Evolutionary conservation across 1,140 invertebrate genomes (phyloP), one percentile per base, ranked within the genome.

Genomic region (Zaprionus inermis): DNA sequence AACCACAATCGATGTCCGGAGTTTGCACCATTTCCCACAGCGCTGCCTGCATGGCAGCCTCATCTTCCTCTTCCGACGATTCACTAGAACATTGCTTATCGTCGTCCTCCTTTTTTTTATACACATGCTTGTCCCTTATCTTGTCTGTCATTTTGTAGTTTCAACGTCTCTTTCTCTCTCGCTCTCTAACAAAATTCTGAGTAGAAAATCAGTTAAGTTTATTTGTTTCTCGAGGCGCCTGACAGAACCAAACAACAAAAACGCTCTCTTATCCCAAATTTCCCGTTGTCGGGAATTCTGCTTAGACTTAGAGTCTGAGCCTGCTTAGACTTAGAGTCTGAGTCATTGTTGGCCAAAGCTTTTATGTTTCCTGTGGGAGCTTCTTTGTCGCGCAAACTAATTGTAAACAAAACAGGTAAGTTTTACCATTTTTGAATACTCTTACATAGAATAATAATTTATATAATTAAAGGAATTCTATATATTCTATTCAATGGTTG

Each of bases 331-430:
- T n/a, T n/a, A 20, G 0, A 32, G 22, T 30, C 41, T 28, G 20
- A 51, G 49, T 49, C 68, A 70, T 86, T 84, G 70, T 81, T 75
- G 24, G 38, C 14, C 16, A 36, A 30, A 68, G 44, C 55, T 79
- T 84, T 82, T 88, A 79, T 79, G 69, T 28, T 58, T 79, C 83
- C 83, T 46, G 16, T 52, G 81, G 78, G 82, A 38, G 3, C 41
- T 34, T 49, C 76, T 51, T 49, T 78, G 74, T 78, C 30, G 55
- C 16, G 54, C 56, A 3, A 34, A 46, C 78, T 81, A 81, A 86
- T 88, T 79, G 76, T 67, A 30, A 71, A 54, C 76, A 64, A 64
- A 73, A 32, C 14, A 54, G 22, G 22, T 5, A 14, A 30, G 12
- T 41, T 30, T 11, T 11, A 32, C 55, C 6, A 11, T 32, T 14